Evolutionary conservation across 2,113 vertebrate genomes (phyloP).

Genomic region (Myanophis thanlyinensis): DNA sequence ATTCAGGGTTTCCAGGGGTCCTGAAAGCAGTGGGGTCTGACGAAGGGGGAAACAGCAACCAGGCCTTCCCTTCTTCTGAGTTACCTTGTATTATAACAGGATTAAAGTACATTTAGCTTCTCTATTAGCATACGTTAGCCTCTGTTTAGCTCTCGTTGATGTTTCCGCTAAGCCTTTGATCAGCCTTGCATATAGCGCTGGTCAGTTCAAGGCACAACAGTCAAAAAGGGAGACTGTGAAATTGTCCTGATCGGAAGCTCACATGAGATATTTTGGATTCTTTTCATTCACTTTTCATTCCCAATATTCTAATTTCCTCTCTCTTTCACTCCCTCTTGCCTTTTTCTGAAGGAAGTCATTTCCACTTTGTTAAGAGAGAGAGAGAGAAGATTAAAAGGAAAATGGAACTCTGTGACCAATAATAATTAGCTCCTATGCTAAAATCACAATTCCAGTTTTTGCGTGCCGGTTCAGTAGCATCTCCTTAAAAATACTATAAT

Average conservation of each 20-base stretch:
- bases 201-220: constrained; percentile 75
- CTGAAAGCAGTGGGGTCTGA: constrained; percentile 53
- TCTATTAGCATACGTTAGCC: constrained; percentile 85
- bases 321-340: not conserved
- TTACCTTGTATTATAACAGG: constrained; percentile 86
- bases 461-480: constrained; percentile 59
- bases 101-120: constrained; percentile 87
- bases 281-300: constrained; percentile 67
- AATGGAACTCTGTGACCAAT: constrained; percentile 65
- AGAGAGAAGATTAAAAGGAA: constrained; percentile 63
- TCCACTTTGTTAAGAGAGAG: constrained; percentile 56
- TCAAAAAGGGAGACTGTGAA: constrained; percentile 80
- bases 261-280: constrained; percentile 71
- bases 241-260: constrained; percentile 77
- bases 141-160: constrained; percentile 80
- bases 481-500: constrained; percentile 81
- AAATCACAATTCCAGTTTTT: constrained; percentile 64
- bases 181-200: constrained; percentile 79
- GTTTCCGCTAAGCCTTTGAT: constrained; percentile 85
- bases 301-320: constrained; percentile 57
- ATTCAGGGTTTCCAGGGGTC: constrained; percentile 78
- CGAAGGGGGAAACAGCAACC: constrained; percentile 65
- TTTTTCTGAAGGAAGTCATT: constrained; percentile 66
- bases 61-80: constrained; percentile 74
- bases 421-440: constrained; percentile 76